Evolutionary conservation across 2,888 invertebrate species (phyloP).

Genomic region (Chalcis sispes): DNA sequence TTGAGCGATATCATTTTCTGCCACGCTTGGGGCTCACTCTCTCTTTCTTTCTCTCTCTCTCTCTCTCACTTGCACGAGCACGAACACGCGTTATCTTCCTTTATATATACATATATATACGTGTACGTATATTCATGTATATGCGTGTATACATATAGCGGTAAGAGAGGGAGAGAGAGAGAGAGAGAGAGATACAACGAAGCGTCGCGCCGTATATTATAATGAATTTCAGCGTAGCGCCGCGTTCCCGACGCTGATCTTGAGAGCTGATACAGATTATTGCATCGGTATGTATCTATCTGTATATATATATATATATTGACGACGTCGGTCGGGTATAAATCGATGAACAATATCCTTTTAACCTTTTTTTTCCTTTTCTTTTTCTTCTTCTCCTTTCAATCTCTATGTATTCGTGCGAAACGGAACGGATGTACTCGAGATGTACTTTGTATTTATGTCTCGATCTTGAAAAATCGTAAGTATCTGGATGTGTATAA

Average conservation of each 20-base stretch:
- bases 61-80: not conserved
- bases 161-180: conserved; percentile 3
- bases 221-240: conserved; percentile 41
- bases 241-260: not conserved
- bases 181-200: conserved; percentile 1
- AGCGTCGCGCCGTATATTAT: conserved; percentile 7
- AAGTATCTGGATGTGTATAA: no score
- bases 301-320: no score
- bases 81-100: not conserved
- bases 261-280: no score
- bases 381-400: no score
- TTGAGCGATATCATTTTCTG: conserved; percentile 57
- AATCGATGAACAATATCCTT: no score
- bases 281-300: no score
- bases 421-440: no score
- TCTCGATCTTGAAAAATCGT: no score
- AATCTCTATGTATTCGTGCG: no score
- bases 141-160: not conserved
- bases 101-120: not conserved
- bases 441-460: no score
- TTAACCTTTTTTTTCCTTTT: no score
- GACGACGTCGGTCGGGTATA: no score
- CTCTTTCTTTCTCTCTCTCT: conserved; percentile 14
- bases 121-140: not conserved
- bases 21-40: conserved; percentile 32